Evolutionary conservation across 2,888 invertebrate species (phyloP).

Genomic region (Leucophenga maculata): DNA sequence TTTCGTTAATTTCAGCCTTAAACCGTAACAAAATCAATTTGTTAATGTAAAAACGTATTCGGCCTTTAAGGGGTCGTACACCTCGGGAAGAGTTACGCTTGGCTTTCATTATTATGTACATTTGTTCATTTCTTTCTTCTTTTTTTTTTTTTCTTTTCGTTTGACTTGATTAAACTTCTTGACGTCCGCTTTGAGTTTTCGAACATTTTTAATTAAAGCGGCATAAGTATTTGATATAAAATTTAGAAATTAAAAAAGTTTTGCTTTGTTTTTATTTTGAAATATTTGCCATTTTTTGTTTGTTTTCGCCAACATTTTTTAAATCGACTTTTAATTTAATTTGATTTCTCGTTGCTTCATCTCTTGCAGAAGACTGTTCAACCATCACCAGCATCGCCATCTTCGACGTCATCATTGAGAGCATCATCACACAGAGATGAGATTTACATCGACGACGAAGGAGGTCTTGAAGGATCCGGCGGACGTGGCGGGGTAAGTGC

Average conservation of each 20-base stretch:
- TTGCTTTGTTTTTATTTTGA: slow-evolving; percentile 35
- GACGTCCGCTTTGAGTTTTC: slow-evolving; percentile 16
- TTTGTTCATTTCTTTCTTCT: neutral
- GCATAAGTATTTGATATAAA: slow-evolving; percentile 49
- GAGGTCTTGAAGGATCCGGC: slow-evolving; percentile 79
- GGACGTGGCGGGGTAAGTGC: slow-evolving; percentile 78
- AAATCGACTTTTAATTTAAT: slow-evolving; percentile 1
- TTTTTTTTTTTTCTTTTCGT: no score
- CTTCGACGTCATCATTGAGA: slow-evolving; percentile 53
- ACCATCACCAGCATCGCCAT: slow-evolving; percentile 59
- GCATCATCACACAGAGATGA: slow-evolving; percentile 73
- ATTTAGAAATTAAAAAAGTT: slow-evolving; percentile 53
- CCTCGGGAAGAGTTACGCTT: no score
- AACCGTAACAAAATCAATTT: no score
- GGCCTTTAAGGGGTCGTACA: no score
- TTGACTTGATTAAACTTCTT: no score
- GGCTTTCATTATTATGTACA: neutral
- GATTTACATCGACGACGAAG: slow-evolving; percentile 85
- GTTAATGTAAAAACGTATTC: no score
- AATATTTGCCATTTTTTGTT: neutral
- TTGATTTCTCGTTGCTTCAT: slow-evolving; percentile 26
- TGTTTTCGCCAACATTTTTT: neutral
- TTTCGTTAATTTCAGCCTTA: no score
- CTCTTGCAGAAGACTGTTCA: slow-evolving; percentile 68
- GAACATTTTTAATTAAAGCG: slow-evolving; percentile 46